Conservation (phyloP, 1,140 invertebrate species). For the Papilio aristodemus region DNA sequence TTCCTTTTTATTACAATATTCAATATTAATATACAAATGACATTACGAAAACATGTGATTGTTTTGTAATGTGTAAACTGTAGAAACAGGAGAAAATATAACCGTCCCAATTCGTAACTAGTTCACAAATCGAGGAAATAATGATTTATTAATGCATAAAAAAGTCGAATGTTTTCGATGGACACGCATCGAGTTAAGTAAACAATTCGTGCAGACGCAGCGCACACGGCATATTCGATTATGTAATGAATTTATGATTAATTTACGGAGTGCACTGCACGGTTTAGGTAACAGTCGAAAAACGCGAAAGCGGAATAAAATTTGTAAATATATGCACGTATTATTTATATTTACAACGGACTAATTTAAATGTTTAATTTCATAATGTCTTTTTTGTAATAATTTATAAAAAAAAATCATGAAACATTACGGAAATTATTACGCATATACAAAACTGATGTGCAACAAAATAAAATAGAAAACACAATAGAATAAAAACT, state of each 20-base stretch:
- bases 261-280: too few species aligned
- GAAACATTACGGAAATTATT: too few species aligned
- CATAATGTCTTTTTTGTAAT: too few species aligned
- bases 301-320: conserved; percentile 6
- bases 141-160: neutral
- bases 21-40: neutral
- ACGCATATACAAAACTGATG: too few species aligned
- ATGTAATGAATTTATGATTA: conserved; percentile 9
- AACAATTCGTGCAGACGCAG: conserved; percentile 7
- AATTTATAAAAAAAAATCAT: too few species aligned
- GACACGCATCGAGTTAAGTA: conserved; percentile 14
- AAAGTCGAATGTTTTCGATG: conserved; percentile 10
- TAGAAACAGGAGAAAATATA: neutral
- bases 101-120: neutral
- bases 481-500: too few species aligned
- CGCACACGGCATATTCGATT: conserved; percentile 5
- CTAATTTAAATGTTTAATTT: too few species aligned
- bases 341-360: too few species aligned
- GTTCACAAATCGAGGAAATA: neutral
- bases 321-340: too few species aligned
- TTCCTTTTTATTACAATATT: neutral
- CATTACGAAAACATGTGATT: neutral
- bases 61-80: neutral
- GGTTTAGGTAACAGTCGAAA: too few species aligned
- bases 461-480: too few species aligned